phyloP scores from a whole-genome alignment of 64 coral and sea anemone species.

The Anthopleura sola region DNA sequence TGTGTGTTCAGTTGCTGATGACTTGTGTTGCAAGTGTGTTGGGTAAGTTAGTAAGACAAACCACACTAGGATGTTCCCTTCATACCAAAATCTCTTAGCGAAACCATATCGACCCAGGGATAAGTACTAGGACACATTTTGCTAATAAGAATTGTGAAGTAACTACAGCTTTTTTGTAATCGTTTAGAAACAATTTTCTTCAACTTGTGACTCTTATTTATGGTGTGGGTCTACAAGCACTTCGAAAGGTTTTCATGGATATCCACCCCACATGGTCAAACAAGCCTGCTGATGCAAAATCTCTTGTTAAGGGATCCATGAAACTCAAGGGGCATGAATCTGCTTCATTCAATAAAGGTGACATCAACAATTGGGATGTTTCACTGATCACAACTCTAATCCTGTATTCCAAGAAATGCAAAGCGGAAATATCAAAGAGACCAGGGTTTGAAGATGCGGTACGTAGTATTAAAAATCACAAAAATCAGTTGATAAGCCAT shows the following conservation, averaged over 20 bases:
- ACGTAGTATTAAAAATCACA: constrained; percentile 32
- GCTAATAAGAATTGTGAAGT: too few species aligned
- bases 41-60: too few species aligned
- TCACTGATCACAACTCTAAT: constrained; percentile 70
- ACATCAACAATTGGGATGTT: constrained; percentile 75
- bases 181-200: constrained; percentile 57
- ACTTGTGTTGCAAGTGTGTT: too few species aligned
- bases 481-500: constrained; percentile 71
- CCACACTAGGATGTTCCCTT: too few species aligned
- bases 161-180: background rate
- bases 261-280: constrained; percentile 65
- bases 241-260: constrained; percentile 57
- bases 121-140: too few species aligned
- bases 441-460: constrained; percentile 40
- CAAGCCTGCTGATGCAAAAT: constrained; percentile 55
- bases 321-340: constrained; percentile 23
- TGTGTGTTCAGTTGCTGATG: too few species aligned
- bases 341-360: constrained; percentile 32
- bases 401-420: constrained; percentile 46
- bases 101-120: too few species aligned
- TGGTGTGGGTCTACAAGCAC: constrained; percentile 46
- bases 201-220: constrained; percentile 58
- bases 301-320: constrained; percentile 52
- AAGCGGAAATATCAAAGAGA: constrained; percentile 36
- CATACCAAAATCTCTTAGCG: too few species aligned